Conservation (phyloP, 2,113 vertebrate genomes). For the Anhinga rufa region DNA sequence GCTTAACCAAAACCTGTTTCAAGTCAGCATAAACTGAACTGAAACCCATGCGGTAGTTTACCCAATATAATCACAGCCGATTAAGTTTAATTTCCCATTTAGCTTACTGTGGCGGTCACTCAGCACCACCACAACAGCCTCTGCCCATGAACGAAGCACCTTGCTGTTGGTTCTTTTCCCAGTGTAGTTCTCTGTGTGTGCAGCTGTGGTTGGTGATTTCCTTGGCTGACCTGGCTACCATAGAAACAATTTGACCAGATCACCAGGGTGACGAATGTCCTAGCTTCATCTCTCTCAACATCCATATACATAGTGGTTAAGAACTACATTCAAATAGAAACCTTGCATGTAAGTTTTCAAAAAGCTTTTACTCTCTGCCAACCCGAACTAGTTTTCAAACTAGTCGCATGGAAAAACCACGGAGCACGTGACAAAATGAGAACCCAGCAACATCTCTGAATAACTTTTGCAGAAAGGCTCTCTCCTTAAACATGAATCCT, state of each 20-base stretch:
- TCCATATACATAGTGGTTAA: background rate
- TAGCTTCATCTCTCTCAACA: background rate
- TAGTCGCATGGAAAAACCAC: background rate
- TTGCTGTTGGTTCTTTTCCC: background rate
- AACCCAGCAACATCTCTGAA: background rate
- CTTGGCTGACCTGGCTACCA: background rate
- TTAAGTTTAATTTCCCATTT: background rate
- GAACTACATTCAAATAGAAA: background rate
- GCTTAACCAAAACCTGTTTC: background rate
- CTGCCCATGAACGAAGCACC: background rate
- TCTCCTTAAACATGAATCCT: background rate
- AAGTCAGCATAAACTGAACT: background rate
- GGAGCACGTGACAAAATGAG: background rate
- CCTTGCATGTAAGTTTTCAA: background rate
- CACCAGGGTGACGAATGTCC: background rate
- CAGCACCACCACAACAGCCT: background rate
- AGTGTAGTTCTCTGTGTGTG: rapidly evolving
- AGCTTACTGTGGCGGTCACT: rapidly evolving
- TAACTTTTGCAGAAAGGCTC: background rate
- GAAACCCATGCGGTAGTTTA: background rate
- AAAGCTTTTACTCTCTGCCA: background rate
- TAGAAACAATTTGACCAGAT: background rate
- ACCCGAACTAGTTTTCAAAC: background rate
- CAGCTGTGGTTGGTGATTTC: background rate
- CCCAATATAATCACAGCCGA: background rate